These are phyloP conservation scores for Zenarchopterus dispar DNA, from an alignment of 2,797 vertebrate genomes.

Conservation along the genomic window DNA sequence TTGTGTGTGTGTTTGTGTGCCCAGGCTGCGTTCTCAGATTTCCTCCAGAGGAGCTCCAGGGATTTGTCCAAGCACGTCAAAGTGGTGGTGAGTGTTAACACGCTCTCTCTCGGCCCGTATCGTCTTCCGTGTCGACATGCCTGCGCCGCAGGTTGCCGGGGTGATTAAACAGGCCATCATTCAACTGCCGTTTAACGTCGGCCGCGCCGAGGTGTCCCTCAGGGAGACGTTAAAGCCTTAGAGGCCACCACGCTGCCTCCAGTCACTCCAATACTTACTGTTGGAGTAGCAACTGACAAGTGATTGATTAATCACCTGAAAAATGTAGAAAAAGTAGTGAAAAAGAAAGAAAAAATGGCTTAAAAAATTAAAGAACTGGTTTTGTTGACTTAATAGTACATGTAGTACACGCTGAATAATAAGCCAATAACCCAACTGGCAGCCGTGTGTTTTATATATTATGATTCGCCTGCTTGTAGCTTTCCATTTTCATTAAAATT, in stretches of 20 bases:
- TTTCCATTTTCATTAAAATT: constrained; percentile 9
- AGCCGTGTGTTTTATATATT: not conserved
- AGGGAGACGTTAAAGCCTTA: not conserved
- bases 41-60: constrained; percentile 97
- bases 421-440: not conserved
- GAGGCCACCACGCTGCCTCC: too few species aligned
- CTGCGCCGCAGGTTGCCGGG: constrained; percentile 35
- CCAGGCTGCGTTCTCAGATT: constrained; percentile 98
- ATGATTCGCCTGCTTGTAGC: constrained; percentile 4
- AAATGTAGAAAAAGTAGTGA: too few species aligned
- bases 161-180: constrained; percentile 57
- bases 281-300: too few species aligned
- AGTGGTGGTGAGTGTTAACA: constrained; percentile 92
- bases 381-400: not conserved
- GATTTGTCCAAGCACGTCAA: constrained; percentile 98
- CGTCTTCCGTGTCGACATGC: constrained; percentile 57
- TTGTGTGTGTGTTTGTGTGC: constrained; percentile 43
- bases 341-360: too few species aligned
- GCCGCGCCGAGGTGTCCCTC: constrained; percentile 25
- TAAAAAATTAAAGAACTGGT: not conserved
- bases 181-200: constrained; percentile 33
- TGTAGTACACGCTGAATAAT: too few species aligned
- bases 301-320: too few species aligned
- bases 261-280: too few species aligned
- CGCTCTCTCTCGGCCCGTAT: constrained; percentile 44